Evolutionary conservation across 2,797 vertebrate genomes (phyloP), one percentile per base, ranked within the genome.

Genomic region (Catostomus latipinnis): DNA sequence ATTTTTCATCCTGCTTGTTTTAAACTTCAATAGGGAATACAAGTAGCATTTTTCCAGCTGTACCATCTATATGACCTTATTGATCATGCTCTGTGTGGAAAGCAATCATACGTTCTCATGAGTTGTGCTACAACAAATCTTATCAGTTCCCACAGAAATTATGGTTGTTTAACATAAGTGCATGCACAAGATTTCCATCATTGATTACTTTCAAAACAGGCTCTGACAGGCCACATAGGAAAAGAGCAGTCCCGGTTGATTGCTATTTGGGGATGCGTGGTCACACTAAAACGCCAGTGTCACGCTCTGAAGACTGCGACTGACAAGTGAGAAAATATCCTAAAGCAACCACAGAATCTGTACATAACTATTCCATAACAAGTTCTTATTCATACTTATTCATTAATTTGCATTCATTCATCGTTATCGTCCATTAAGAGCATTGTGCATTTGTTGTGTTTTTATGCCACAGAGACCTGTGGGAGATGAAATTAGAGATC

Each of bases 261-360:
- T 66, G 57, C 88, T 1, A 81, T 98, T 0, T 98, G 97, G 96
- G 91, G 91, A 12, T 88, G 92, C 54, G 94, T 95, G 10, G 92
- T 97, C 48, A 91, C 90, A 13, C 95, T 99, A 78, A 93, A 90
- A 66, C 90, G 92, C 1, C 92, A 94, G n/a, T 98, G 95, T 77
- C 89, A 95, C 89, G 91, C 93, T 0, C 88, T 98, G 81, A 98
- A 95, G 86, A 96, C 94, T 0, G 95, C 95, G 18, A 95, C 95
- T 0, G 96, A 96, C 93, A 94, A 96, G 97, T 97, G 62, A 81
- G 79, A 6, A 9, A 16, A n/a, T 10, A 13, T 4, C 0, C 1
- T 6, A 9, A 43, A 60, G 18, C 8, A 34, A 34, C 34, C 2
- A 34, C 34, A 57, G 52, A 34, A 65, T 53, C 6, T 63, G 12